Evolutionary conservation across 2,797 vertebrate genomes (phyloP), one percentile per base, ranked within the genome.

Genomic region (Ctenopoma kingsleyae): DNA sequence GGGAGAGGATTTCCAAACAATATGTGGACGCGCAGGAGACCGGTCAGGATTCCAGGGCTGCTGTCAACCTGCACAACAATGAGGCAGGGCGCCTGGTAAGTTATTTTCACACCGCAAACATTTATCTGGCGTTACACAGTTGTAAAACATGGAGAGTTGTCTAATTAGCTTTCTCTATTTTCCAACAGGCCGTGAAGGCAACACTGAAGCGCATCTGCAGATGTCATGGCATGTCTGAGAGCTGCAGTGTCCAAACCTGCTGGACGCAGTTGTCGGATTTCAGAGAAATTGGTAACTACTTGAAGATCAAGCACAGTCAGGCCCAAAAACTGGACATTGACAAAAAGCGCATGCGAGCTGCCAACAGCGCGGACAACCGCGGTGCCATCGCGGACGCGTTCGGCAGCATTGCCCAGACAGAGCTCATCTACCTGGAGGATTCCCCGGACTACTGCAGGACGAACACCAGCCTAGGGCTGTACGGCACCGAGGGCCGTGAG

Each of bases 11-110:
- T 80, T 96, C 96, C 80, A 98, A 97, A 90, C 95, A 95, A 74
- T 98, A 97, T 60, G 97, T 98, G 83, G 98, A 99, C 44, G 93
- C 96, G 38, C 83, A 98, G 88, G 98, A 99, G 93, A 97, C 96
- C 0, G 98, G 96, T 0, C 97, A 98, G 13, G 98, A 99, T 62
- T 95, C 97, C 27, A 95, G 97, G 0, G 97, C 98, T 1, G 94
- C 97, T 25, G 96, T 99, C 67, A 99, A 99, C 88, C 90, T 98
- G 79, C 98, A 99, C 90, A 99, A 99, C 91, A 99, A 99, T 17
- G 97, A 96, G 64, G 97, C 94, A 0, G 98, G 98, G 23, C 95
- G 97, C 74, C 88, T 95, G 75, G 97, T 98, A 86, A 88, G 96
- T 76, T 2, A 7, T 8, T 7, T 0, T 11, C 25, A 20, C 20